These are phyloP conservation scores for Sebastes aleutianus DNA, from an alignment of 2,797 vertebrate species.

Conservation along the genomic window DNA sequence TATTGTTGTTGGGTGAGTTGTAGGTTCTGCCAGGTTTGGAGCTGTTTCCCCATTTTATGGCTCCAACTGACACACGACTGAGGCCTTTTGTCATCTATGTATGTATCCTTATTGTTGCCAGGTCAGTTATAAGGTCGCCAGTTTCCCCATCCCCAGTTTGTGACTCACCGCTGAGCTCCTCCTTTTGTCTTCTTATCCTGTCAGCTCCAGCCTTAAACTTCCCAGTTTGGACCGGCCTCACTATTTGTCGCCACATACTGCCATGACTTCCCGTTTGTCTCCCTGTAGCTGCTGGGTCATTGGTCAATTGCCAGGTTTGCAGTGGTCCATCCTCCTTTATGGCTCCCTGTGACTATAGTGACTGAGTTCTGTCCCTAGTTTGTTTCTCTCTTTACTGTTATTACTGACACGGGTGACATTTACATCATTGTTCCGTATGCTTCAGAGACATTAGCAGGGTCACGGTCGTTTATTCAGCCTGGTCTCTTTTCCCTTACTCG, in stretches of 20 bases:
- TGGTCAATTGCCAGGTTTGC: constrained; percentile 39
- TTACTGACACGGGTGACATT: constrained; percentile 1
- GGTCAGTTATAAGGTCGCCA: constrained; percentile 51
- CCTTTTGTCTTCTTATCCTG: constrained; percentile 43
- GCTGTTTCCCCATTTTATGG: constrained; percentile 40
- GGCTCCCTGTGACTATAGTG: constrained; percentile 13
- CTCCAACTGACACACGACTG: constrained; percentile 32
- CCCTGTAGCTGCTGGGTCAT: constrained; percentile 6
- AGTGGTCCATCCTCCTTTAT: constrained; percentile 45
- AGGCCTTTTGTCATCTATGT: constrained; percentile 29
- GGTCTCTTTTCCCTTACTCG: neutral
- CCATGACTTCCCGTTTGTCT: constrained; percentile 4
- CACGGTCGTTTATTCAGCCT: neutral
- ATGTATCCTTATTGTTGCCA: neutral
- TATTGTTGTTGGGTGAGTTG: constrained; percentile 6
- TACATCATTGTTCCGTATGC: constrained; percentile 10
- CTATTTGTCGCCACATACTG: neutral
- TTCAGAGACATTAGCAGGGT: neutral
- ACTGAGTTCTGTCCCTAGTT: constrained; percentile 41
- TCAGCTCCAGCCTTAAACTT: constrained; percentile 29
- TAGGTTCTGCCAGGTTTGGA: constrained; percentile 17
- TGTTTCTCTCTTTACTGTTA: constrained; percentile 11
- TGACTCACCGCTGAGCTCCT: constrained; percentile 51
- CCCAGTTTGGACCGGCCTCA: constrained; percentile 15
- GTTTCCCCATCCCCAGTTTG: constrained; percentile 23